These are phyloP conservation scores for Troides helena DNA, from an alignment of 2,888 invertebrate genomes.

Conservation along the genomic window DNA sequence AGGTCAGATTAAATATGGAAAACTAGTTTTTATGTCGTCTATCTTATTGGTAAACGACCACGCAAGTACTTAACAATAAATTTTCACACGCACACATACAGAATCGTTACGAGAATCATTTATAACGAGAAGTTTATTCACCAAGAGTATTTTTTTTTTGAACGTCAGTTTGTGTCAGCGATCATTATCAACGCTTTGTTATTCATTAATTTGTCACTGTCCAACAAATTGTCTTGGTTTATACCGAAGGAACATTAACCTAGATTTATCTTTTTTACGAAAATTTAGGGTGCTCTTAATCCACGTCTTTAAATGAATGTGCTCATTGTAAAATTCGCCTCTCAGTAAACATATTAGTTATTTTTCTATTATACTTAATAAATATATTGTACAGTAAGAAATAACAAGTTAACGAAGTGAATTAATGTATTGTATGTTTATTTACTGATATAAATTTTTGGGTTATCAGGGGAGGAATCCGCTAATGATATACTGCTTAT, in stretches of 20 bases:
- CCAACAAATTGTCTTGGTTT: slow-evolving; percentile 62
- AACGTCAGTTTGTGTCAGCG: slow-evolving; percentile 55
- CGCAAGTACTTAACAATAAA: too few relatives aligned
- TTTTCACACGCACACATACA: background rate
- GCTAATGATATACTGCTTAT: too few relatives aligned
- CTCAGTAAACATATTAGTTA: background rate
- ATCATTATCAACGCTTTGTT: slow-evolving; percentile 73
- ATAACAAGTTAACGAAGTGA: too few relatives aligned
- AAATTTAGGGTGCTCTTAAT: slow-evolving; percentile 27
- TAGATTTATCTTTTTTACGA: slow-evolving; percentile 20
- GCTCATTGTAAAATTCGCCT: background rate
- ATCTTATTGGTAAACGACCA: too few relatives aligned
- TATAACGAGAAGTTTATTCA: slow-evolving; percentile 47
- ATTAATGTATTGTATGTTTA: too few relatives aligned
- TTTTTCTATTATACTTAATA: background rate
- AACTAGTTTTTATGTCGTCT: too few relatives aligned
- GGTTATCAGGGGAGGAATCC: too few relatives aligned
- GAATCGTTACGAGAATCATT: slow-evolving; percentile 46
- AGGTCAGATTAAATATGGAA: too few relatives aligned
- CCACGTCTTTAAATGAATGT: background rate
- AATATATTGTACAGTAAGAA: background rate
- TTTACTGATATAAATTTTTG: too few relatives aligned
- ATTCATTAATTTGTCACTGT: slow-evolving; percentile 74
- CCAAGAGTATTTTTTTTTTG: slow-evolving; percentile 35
- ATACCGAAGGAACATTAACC: slow-evolving; percentile 32